Base-by-base conservation (phyloP, 1,140 invertebrate genomes). In the Melipona quadrifasciata region DNA sequence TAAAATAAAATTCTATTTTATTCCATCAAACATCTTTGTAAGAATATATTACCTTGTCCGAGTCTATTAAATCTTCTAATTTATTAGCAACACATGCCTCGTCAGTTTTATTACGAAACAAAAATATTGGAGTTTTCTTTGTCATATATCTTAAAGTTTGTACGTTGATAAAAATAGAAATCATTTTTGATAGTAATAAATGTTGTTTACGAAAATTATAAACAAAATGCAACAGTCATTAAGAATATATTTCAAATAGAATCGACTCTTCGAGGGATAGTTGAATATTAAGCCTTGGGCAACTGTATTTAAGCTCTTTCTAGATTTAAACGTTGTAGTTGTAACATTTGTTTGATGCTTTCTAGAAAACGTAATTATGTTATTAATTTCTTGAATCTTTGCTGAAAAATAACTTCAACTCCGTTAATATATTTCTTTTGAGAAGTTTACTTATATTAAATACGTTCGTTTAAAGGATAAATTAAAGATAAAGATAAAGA, bases 121-220 rank as follows among this genome's bases (percentile, higher is more conserved):
- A 12, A 51, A 79, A 39, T 55, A 1, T 27, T n/a, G 57, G 24
- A 61, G 55, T 16, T 61, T 24, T 84, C 5, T 55, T 53, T 16
- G 67, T 64, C 1, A 58, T 8, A 34, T 79, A 27, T 64, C 17
- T 79, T 0, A 79, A 21, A 64, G 2, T 71, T 55, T 14, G 76
- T 2, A 47, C 21, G 16, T 2, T 71, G 12, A 64, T 31, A 21
- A 79, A 27, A 6, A 19, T 24, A 24, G 27, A 39, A 72, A 72
- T 79, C 67, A 84, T 84, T 61, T 78, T 74, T 27, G 19, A 10
- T 71, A 67, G 8, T 24, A 77, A 47, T 39, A 71, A 82, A 73
- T 17, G 0, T 58, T 55, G 51, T 16, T 27, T 21, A 58, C 12
- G 10, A 61, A 51, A 31, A 31, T 64, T 24, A 19, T 34, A 31